Percentiles rank a stretch among this genome's conserved stretches.
Evolutionary conservation across 2,113 vertebrate species (phyloP).

Genomic region (Albula glossodonta): DNA sequence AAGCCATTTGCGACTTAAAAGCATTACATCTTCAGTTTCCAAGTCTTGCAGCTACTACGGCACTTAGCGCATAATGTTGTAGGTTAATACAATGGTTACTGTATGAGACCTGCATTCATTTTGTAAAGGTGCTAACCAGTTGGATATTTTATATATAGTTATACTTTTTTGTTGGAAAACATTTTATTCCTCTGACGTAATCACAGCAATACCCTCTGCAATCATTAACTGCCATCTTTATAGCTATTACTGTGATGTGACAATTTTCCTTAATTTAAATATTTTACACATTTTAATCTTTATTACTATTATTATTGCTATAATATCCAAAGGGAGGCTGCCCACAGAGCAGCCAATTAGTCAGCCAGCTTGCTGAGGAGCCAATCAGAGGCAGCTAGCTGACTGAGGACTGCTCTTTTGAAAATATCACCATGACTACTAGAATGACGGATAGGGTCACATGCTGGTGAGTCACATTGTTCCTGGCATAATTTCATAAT

Average conservation of each 20-base stretch:
- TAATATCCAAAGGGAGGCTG: no score
- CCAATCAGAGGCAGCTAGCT: neutral
- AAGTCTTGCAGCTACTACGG: no score
- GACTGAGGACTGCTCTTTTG: slow-evolving; percentile 37
- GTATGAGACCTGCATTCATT: no score
- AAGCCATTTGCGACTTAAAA: no score
- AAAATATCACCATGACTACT: slow-evolving; percentile 12
- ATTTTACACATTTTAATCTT: neutral
- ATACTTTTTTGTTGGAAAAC: no score
- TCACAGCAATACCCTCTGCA: neutral
- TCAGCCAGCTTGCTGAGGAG: neutral
- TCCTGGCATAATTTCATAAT: neutral
- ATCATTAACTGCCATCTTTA: neutral
- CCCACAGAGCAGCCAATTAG: no score
- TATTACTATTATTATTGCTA: neutral
- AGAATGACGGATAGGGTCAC: neutral
- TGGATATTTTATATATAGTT: no score
- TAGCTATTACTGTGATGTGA: neutral
- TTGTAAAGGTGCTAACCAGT: no score
- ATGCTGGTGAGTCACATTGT: neutral
- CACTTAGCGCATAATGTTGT: no score
- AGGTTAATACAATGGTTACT: no score
- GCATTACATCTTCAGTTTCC: no score
- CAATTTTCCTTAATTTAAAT: neutral
- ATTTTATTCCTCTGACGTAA: no score